A percentile compares a stretch with the other conserved stretches of the same genome.
Conservation (phyloP, 2,888 invertebrate genomes). For the Mesorhabditis belari region DNA sequence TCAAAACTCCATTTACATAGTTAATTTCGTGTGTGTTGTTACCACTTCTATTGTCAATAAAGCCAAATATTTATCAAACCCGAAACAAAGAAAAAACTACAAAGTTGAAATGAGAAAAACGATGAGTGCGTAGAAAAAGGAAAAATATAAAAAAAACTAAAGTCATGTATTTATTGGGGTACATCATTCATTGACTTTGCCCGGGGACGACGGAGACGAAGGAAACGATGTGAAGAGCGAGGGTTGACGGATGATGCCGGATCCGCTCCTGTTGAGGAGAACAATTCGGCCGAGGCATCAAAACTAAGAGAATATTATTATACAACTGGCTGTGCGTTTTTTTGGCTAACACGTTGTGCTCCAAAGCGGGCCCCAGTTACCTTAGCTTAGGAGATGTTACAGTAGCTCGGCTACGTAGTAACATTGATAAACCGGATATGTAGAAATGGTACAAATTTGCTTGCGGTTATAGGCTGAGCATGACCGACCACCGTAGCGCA, state of each 20-base stretch:
- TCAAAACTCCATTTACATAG: no score
- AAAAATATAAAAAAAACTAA: no score
- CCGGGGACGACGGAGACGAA: background rate
- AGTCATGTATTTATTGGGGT: background rate
- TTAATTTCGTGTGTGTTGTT: no score
- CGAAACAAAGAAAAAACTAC: no score
- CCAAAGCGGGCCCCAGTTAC: background rate
- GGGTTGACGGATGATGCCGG: background rate
- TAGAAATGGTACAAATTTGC: no score
- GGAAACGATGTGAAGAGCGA: background rate
- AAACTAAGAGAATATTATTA: background rate
- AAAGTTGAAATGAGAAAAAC: no score
- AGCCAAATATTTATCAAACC: no score
- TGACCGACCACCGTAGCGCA: no score
- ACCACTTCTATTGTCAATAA: no score
- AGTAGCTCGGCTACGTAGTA: background rate
- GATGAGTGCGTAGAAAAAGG: no score
- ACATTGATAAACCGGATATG: no score
- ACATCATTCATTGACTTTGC: background rate
- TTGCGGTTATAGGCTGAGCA: no score
- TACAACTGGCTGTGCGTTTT: background rate
- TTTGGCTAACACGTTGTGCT: background rate
- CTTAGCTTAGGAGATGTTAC: background rate
- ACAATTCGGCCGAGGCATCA: background rate
- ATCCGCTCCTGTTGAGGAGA: background rate